phyloP scores from a whole-genome alignment of 2,113 vertebrate species.

The Amblyornis subalaris region DNA sequence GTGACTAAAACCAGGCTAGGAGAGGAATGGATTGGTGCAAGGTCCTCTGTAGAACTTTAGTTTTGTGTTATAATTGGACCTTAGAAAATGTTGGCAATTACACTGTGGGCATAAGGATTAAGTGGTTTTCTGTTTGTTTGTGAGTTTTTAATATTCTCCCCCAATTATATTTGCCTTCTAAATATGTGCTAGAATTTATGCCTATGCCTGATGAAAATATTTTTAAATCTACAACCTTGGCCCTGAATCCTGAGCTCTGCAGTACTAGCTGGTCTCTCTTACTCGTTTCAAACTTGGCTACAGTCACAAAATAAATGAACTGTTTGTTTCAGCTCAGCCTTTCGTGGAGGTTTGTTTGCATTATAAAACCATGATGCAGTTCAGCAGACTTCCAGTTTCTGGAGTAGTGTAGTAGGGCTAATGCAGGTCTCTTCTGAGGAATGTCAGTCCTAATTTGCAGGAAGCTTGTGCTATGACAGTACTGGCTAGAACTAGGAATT shows the following conservation, averaged over 20 bases:
- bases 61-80: background rate
- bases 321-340: conserved; percentile 46
- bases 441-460: background rate
- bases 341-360: conserved; percentile 19
- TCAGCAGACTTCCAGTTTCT: background rate
- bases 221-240: background rate
- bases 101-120: background rate
- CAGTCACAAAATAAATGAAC: conserved; percentile 26
- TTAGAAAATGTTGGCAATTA: background rate
- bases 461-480: background rate
- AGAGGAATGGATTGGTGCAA: background rate
- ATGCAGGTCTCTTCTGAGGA: background rate
- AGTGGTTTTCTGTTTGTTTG: background rate
- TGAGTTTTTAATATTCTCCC: background rate
- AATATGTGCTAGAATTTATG: background rate
- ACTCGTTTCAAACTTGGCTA: conserved; percentile 24
- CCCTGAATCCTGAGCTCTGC: background rate
- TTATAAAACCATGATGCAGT: conserved; percentile 3
- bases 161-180: background rate
- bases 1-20: background rate
- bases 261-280: background rate
- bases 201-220: background rate
- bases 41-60: background rate
- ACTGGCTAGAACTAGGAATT: background rate
- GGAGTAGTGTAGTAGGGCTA: background rate